Evolutionary conservation across 2,797 vertebrate species (phyloP).

Genomic region (Enteromius argenteus): DNA sequence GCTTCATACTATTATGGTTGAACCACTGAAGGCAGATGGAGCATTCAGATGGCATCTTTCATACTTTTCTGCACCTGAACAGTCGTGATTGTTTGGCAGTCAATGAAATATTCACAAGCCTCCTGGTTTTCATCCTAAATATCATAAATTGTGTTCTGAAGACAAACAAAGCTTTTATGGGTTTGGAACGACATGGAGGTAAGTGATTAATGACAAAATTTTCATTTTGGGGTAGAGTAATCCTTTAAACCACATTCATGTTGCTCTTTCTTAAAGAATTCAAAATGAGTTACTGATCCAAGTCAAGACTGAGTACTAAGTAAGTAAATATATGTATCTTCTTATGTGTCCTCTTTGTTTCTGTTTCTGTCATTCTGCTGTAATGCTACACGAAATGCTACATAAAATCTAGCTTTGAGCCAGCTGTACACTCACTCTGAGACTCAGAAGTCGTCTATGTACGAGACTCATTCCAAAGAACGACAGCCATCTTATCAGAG

Average conservation of each 20-base stretch:
- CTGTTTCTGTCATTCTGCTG: not conserved
- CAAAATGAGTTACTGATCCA: not conserved
- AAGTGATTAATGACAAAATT: no score
- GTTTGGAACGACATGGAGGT: no score
- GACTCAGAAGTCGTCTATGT: conserved; percentile 35
- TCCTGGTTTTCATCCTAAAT: no score
- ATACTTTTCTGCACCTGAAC: no score
- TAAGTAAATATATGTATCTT: conserved; percentile 1
- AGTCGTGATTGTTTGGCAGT: no score
- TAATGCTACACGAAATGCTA: not conserved
- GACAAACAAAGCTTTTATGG: no score
- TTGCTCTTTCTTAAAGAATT: not conserved
- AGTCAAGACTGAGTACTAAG: not conserved
- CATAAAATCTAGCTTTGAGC: not conserved
- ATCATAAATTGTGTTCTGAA: no score
- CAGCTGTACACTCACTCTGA: not conserved
- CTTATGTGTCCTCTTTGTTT: not conserved
- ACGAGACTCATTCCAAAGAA: conserved; percentile 60
- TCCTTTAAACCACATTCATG: not conserved
- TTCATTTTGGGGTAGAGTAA: no score
- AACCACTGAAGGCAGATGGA: no score
- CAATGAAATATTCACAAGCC: no score
- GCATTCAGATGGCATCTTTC: no score
- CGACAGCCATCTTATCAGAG: conserved; percentile 58
- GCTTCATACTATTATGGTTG: no score